Evolutionary conservation across 2,888 invertebrate genomes (phyloP).

Genomic region (Trissolcus brochymenae): DNA sequence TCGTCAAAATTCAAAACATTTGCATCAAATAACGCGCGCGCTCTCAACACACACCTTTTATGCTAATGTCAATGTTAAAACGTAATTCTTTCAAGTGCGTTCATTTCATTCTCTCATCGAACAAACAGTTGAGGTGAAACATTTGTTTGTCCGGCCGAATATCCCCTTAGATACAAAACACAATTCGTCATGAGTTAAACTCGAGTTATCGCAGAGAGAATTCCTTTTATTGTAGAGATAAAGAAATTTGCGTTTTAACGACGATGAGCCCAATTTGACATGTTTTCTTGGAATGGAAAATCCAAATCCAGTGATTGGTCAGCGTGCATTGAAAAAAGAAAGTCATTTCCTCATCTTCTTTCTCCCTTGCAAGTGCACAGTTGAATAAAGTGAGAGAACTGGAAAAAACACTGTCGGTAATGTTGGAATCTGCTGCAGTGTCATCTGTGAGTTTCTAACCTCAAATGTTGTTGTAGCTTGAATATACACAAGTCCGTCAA

Average conservation of each 20-base stretch:
- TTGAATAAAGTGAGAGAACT: background rate
- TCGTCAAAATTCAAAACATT: slow-evolving; percentile 1
- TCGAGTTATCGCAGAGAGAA: background rate
- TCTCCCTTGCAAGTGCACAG: background rate
- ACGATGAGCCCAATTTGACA: slow-evolving; percentile 16
- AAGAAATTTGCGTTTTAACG: slow-evolving; percentile 22
- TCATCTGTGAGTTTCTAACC: background rate
- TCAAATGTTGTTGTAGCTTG: background rate
- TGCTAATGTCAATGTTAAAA: slow-evolving; percentile 8
- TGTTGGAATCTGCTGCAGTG: no score
- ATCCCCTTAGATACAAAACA: no score
- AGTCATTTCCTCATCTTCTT: slow-evolving; percentile 8
- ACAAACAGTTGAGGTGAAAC: no score
- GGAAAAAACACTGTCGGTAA: no score
- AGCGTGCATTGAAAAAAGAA: background rate
- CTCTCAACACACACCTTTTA: slow-evolving; percentile 4
- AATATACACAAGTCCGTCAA: no score
- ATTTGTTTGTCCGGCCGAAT: no score
- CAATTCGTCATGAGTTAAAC: background rate
- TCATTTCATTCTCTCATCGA: no score
- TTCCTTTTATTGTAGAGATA: slow-evolving; percentile 10
- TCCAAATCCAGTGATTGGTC: slow-evolving; percentile 10
- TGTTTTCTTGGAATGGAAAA: slow-evolving; percentile 9
- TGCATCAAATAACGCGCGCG: background rate
- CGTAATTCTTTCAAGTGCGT: slow-evolving; percentile 1